A percentile compares a stretch with the other conserved stretches of the same genome.
Evolutionary conservation across 2,797 vertebrate species (phyloP).

Genomic region (Gallinago solitaria): DNA sequence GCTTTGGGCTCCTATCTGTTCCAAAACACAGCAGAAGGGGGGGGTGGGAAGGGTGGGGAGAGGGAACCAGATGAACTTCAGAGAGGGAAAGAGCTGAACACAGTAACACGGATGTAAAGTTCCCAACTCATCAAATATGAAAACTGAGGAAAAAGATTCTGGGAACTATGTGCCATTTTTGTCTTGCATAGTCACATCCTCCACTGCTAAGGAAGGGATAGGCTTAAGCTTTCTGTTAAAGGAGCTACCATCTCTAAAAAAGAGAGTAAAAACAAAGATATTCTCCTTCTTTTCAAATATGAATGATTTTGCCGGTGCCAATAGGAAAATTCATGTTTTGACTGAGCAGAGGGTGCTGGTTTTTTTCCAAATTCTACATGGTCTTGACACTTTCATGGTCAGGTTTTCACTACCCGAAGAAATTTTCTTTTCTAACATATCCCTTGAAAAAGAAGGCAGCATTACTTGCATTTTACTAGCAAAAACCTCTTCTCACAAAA

Average conservation of each 20-base stretch:
- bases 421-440: neutral
- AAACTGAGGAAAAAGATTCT: neutral
- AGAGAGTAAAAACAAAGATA: neutral
- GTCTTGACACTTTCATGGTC: neutral
- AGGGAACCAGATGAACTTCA: neutral
- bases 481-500: neutral
- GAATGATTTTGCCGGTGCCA: neutral
- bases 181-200: neutral
- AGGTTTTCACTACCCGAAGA: neutral
- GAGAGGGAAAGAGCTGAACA: neutral
- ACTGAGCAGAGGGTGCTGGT: accelerated
- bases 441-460: neutral
- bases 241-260: neutral
- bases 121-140: neutral
- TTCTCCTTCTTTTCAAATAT: neutral
- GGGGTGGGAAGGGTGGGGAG: too few relatives aligned
- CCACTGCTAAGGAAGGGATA: neutral
- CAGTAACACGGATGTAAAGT: neutral
- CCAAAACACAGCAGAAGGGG: neutral
- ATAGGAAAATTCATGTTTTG: neutral
- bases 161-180: neutral
- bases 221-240: neutral
- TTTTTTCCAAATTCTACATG: neutral
- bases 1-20: neutral
- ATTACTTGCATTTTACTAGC: neutral